Evolutionary conservation across 2,888 invertebrate species (phyloP), one percentile per base, ranked within the genome.

Genomic region (Clitarchus hookeri): DNA sequence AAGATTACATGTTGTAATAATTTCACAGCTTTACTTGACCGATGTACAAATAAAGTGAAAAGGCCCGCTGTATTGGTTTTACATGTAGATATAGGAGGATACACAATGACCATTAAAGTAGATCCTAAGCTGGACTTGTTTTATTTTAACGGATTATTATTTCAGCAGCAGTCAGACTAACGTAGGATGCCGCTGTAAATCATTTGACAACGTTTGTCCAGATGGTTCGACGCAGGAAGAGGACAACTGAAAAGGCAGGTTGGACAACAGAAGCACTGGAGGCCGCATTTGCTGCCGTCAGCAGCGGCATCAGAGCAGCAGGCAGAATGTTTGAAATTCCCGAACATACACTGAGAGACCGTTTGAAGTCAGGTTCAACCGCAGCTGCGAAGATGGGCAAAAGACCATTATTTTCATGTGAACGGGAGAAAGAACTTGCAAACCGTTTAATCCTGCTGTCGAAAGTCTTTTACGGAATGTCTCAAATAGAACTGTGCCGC

Each of bases 401-500:
- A 77, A 87, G 86, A 79, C 36, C 87, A 44, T 84, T 88, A 11
- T 88, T 90, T 85, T 88, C 88, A 83, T 80, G 65, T 65, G 65
- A 89, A n/a, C 88, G 89, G 87, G 90, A 90, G 86, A 85, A 86
- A 83, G 78, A 84, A 48, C 85, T 90, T 85, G 65, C 65, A 19
- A 65, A 19, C 65, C 87, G 88, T 27, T 87, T 89, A 78, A 84
- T 88, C 26, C 19, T 84, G 6, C 84, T 90, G 77, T 87, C 89
- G 11, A 87, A 89, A 54, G 80, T 89, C 13, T 89, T 88, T 83
- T 89, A 88, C 84, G 89, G 89, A n/a, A 85, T 90, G 36, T 89
- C 89, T 85, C 87, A 88, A 65, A 86, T 87, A 48, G 87, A 89
- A 85, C 85, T 89, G n/a, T 88, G 89, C n/a, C 83, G 87, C 48